phyloP scores from a whole-genome alignment of 2,888 invertebrate species.

The Sericinus montela region DNA sequence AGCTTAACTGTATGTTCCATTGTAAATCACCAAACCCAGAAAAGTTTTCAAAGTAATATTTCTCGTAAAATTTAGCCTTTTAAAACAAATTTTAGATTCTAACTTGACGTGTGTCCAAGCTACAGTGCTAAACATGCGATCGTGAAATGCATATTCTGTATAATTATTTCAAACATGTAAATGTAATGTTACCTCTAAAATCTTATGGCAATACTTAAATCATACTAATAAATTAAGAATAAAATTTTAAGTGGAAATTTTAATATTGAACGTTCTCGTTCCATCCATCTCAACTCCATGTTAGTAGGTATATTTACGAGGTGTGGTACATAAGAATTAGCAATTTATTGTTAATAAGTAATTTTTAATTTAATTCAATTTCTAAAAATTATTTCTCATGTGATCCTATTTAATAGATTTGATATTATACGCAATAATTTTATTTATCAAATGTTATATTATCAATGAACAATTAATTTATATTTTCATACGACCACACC shows the following conservation, averaged over 20 bases:
- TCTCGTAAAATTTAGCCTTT: no score
- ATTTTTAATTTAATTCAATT: no score
- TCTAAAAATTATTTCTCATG: no score
- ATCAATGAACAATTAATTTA: not conserved
- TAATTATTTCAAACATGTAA: conserved; percentile 22
- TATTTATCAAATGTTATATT: no score
- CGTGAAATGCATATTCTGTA: no score
- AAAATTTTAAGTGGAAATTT: conserved; percentile 52
- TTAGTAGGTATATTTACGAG: conserved; percentile 41
- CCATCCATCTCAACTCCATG: conserved; percentile 59
- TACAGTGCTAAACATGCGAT: no score
- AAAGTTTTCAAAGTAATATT: no score
- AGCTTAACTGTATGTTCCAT: no score
- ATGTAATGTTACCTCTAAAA: conserved; percentile 1
- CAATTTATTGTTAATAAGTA: no score
- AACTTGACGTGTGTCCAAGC: no score
- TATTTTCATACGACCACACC: conserved; percentile 39
- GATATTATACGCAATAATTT: not conserved
- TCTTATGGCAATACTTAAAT: not conserved
- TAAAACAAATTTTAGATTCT: no score
- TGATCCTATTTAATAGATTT: not conserved
- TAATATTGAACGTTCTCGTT: conserved; percentile 67
- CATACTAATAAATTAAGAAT: conserved; percentile 19
- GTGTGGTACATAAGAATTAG: conserved; percentile 37
- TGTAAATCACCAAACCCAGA: no score